phyloP scores from a whole-genome alignment of 2,888 invertebrate species.

The Tolmerus cingulatus region DNA sequence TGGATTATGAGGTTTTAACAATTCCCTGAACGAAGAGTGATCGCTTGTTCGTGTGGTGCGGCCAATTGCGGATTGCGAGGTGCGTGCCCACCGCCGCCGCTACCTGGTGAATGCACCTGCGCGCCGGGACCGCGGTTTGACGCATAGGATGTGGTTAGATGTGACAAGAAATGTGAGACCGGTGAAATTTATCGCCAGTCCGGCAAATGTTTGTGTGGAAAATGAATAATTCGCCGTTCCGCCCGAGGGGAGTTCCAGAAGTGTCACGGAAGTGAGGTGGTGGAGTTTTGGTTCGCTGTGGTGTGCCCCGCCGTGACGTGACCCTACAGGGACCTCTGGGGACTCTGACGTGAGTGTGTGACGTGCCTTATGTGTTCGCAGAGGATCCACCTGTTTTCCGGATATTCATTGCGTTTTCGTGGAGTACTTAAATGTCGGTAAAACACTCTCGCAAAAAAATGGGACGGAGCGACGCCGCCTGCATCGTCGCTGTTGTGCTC shows the following conservation, averaged over 20 bases:
- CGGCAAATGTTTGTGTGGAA: slow-evolving; percentile 30
- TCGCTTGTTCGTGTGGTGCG: neutral
- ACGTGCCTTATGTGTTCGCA: slow-evolving; percentile 29
- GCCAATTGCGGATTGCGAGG: neutral
- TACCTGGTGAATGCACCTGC: slow-evolving; percentile 13
- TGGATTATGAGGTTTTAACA: slow-evolving; percentile 26
- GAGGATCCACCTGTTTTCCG: slow-evolving; percentile 28
- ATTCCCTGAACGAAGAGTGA: slow-evolving; percentile 1
- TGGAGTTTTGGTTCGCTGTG: neutral
- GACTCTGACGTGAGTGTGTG: slow-evolving; percentile 3
- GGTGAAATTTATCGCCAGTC: slow-evolving; percentile 10
- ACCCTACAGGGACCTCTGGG: neutral
- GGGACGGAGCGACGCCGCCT: slow-evolving; percentile 39
- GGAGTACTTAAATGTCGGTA: slow-evolving; percentile 49
- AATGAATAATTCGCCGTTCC: slow-evolving; percentile 4
- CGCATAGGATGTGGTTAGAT: slow-evolving; percentile 37
- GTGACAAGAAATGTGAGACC: slow-evolving; percentile 36
- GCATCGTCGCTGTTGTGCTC: slow-evolving; percentile 42
- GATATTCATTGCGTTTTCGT: slow-evolving; percentile 41
- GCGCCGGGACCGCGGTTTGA: slow-evolving; percentile 18
- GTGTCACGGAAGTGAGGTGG: slow-evolving; percentile 17
- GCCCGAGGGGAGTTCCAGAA: neutral
- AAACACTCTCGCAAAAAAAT: slow-evolving; percentile 44
- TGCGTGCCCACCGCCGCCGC: neutral
- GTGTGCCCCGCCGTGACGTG: neutral